These are phyloP conservation scores for Scophthalmus maximus DNA, from an alignment of 2,113 vertebrate genomes.

Conservation along the genomic window DNA sequence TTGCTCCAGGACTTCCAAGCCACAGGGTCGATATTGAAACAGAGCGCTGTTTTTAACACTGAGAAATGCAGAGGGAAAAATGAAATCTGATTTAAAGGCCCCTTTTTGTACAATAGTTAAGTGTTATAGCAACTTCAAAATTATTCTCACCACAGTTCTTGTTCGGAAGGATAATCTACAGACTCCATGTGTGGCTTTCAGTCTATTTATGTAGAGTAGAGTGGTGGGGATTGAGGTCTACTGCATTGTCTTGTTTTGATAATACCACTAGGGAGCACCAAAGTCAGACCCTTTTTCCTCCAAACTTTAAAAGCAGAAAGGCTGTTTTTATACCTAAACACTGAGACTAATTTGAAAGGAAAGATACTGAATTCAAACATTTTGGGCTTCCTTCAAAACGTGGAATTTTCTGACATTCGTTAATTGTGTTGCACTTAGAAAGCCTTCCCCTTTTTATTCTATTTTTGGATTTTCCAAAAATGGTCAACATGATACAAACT, in stretches of 20 bases:
- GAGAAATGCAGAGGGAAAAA: slow-evolving; percentile 3
- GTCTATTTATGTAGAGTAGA: neutral
- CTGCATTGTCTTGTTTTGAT: neutral
- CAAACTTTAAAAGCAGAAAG: too few species aligned
- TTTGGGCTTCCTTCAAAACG: neutral
- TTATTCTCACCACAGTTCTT: too few species aligned
- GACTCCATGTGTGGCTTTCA: neutral
- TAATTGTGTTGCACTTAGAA: neutral
- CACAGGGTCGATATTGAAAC: slow-evolving; percentile 77
- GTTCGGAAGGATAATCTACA: too few species aligned
- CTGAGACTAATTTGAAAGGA: too few species aligned
- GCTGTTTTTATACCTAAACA: too few species aligned
- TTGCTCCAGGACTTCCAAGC: slow-evolving; percentile 63
- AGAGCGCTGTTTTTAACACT: slow-evolving; percentile 54
- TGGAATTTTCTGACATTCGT: neutral
- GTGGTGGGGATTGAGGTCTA: neutral
- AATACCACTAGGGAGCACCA: slow-evolving; percentile 2
- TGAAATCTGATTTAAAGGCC: neutral
- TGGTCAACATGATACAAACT: neutral
- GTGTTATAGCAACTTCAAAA: neutral
- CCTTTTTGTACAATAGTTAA: neutral
- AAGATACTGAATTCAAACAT: too few species aligned
- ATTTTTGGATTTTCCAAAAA: neutral
- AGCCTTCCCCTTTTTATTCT: neutral
- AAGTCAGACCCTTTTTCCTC: too few species aligned